Evolutionary conservation across 2,888 invertebrate genomes (phyloP), one percentile per base, ranked within the genome.

Genomic region (Hydriomena furcata): DNA sequence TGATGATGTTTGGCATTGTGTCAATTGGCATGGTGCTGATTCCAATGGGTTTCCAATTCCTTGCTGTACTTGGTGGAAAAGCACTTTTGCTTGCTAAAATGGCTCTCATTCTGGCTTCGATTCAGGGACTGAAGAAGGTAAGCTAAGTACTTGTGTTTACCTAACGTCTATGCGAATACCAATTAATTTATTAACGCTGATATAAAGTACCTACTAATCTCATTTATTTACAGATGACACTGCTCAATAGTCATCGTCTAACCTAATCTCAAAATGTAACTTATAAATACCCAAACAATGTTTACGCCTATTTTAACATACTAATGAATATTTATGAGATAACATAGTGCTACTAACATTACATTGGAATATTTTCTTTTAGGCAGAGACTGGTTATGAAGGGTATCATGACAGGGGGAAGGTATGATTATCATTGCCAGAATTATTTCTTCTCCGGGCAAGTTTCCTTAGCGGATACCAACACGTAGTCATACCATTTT

Each of bases 21-120:
- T 93, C 95, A 8, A 92, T 96, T 70, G 94, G 95, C 0, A 93
- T 95, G 75, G 93, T 96, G 2, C 74, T 96, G 0, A 90, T 96
- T 7, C 96, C 96, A 0, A 93, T 96, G 93, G 96, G 96, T 7
- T 96, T 96, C 74, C 96, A 96, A 76, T 94, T 96, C 77, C 89
- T 96, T 0, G 95, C 96, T 0, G 94, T 96, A 0, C 89, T 96
- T 1, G 95, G 95, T 3, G 96, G 96, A 21, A 96, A 96, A 73
- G 96, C 96, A 0, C 77, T 96, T 2, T 80, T 96, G 0, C 82
- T 96, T 11, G 95, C 96, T 1, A 96, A 96, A 84, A 94, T 96
- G 93, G 96, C 96, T 0, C 83, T 96, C 3, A 91, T 96, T 36
- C 82, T 96, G 7, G 94, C 95, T 1, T 95, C 95, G 0, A 95